These are phyloP conservation scores for Beroe forskalii DNA, from an alignment of 37 sponge, comb jelly and placozoan species.

Conservation along the genomic window DNA sequence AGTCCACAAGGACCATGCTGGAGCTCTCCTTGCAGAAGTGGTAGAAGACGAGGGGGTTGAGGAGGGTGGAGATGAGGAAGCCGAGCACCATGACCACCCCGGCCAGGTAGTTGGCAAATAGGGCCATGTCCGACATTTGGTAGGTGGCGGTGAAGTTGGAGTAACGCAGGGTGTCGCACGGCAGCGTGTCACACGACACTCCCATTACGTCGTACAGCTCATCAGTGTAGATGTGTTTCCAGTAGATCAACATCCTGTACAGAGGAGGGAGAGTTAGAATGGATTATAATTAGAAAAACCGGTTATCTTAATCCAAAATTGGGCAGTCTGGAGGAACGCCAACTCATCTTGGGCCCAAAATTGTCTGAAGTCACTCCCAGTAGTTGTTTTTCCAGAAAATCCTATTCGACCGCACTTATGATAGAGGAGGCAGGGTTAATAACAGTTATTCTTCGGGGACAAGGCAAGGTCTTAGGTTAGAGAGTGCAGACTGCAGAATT, in stretches of 20 bases:
- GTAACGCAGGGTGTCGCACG: conserved; percentile 11
- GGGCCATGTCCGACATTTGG: not conserved
- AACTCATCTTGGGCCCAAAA: too few species aligned
- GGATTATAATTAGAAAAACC: too few species aligned
- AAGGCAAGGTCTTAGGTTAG: too few species aligned
- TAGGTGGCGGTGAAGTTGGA: not conserved
- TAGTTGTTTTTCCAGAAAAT: too few species aligned
- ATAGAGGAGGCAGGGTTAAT: too few species aligned
- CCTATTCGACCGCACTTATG: too few species aligned
- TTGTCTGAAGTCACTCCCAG: too few species aligned
- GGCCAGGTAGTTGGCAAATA: conserved; percentile 12
- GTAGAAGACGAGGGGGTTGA: conserved; percentile 46
- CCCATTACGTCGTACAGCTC: conserved; percentile 3
- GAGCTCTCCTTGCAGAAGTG: conserved; percentile 37
- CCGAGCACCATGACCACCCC: not conserved
- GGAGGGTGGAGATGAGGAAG: conserved; percentile 32
- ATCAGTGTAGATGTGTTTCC: conserved; percentile 57
- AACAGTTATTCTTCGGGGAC: too few species aligned
- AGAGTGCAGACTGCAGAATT: too few species aligned
- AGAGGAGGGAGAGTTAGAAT: too few species aligned
- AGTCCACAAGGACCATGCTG: conserved; percentile 41
- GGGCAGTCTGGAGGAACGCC: too few species aligned
- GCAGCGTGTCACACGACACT: not conserved
- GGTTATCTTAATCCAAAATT: too few species aligned
- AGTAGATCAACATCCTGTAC: conserved; percentile 65